Base-by-base conservation (phyloP, 2,888 invertebrate species). In the Eupelmus urozonus region DNA sequence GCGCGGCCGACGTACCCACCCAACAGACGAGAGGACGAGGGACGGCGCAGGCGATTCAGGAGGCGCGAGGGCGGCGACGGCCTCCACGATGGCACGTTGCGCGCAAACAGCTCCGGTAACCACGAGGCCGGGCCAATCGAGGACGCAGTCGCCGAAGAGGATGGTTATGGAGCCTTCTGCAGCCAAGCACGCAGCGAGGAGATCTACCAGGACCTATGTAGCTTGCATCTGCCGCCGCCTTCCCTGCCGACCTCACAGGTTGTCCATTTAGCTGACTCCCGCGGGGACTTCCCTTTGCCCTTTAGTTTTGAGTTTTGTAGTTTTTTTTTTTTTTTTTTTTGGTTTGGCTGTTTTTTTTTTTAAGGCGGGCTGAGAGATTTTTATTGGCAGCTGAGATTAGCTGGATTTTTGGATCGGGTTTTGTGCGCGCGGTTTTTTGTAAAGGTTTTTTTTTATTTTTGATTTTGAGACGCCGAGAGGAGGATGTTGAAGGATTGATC, bases 131-230 rank as follows among this genome's bases (percentile, higher is more conserved):
- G 91, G 83, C 92, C 29, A 11, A n/a, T n/a, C n/a, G 63, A 59
- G 11, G 72, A 60, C 11, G 34, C 51, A 1, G 76, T 65, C 51
- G 67, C 57, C 59, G 81, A 90, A 81, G 90, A 91, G 84, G 92
- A 92, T 85, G 93, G 93, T 88, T 94, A 94, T 90, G 92, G 92
- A 86, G 93, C 92, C 90, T 93, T 93, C 90, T 93, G 92, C 92
- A 93, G 94, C 90, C 93, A 94, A 90, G 92, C 93, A 88, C 94
- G 94, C 91, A 96, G 96, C 90, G 97, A 97, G 90, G 96, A 97
- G 92, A 96, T 97, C 91, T 97, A 97, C 93, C 97, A 97, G 92
- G 97, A 97, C 92, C 93, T 97, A 89, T 96, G 96, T 92, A 94
- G 94, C 85, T 93, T 95, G 88, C 90, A 88, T 84, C 91, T 90